Evolutionary conservation across 2,888 invertebrate genomes (phyloP).

Genomic region (Diploptera punctata): DNA sequence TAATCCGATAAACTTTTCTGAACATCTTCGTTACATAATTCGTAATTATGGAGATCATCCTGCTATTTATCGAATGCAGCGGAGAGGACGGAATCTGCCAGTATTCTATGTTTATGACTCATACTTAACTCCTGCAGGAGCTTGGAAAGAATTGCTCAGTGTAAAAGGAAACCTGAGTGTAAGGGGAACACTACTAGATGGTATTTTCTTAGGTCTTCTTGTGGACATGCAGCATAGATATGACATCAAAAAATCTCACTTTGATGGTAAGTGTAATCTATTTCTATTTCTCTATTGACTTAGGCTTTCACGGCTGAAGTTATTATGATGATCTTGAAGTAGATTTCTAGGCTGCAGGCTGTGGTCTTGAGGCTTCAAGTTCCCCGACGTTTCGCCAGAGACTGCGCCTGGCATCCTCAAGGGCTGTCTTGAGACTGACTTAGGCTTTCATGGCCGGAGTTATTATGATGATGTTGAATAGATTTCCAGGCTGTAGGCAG

Average conservation of each 20-base stretch:
- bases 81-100: slow-evolving; percentile 56
- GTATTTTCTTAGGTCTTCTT: slow-evolving; percentile 64
- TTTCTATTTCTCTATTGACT: too few relatives aligned
- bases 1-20: slow-evolving; percentile 58
- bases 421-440: too few relatives aligned
- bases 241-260: slow-evolving; percentile 60
- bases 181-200: slow-evolving; percentile 62
- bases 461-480: too few relatives aligned
- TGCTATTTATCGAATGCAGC: slow-evolving; percentile 59
- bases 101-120: slow-evolving; percentile 71
- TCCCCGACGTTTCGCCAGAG: too few relatives aligned
- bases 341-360: too few relatives aligned
- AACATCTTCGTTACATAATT: slow-evolving; percentile 57
- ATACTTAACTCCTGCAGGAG: slow-evolving; percentile 59
- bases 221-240: slow-evolving; percentile 62
- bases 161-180: slow-evolving; percentile 57
- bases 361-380: too few relatives aligned
- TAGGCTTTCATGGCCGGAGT: too few relatives aligned
- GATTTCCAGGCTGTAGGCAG: too few relatives aligned
- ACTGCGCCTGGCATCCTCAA: too few relatives aligned
- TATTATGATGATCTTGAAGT: too few relatives aligned
- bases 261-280: slow-evolving; percentile 55
- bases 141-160: slow-evolving; percentile 61
- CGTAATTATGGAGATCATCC: slow-evolving; percentile 60
- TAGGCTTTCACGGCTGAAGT: too few relatives aligned